Conservation (phyloP, 2,113 vertebrate species). For the Eira barbara region DNA sequence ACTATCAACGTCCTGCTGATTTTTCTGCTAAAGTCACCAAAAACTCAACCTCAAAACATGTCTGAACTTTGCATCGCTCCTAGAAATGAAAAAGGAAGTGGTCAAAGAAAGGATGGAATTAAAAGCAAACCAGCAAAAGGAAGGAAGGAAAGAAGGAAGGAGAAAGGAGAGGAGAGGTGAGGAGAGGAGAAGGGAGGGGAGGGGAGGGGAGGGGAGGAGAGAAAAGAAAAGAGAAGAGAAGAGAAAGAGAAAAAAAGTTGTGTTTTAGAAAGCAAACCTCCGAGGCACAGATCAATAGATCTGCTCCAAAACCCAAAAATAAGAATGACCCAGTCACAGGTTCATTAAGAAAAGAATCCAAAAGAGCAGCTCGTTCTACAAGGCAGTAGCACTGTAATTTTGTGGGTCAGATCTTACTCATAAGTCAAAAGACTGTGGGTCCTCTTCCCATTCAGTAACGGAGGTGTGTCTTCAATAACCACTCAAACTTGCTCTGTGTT, state of each 20-base stretch:
- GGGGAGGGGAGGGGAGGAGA: no score
- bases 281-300: constrained; percentile 14
- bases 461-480: background rate
- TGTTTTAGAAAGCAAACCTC: constrained; percentile 55
- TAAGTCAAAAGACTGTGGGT: background rate
- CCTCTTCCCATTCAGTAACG: background rate
- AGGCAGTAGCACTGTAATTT: background rate
- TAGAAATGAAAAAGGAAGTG: constrained; percentile 21
- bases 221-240: no score
- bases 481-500: background rate
- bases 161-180: no score
- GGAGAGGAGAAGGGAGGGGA: no score
- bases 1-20: background rate
- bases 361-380: constrained; percentile 8
- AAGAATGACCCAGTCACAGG: constrained; percentile 31
- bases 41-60: background rate
- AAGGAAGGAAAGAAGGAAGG: background rate
- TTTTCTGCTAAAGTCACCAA: constrained; percentile 9
- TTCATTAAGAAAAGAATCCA: constrained; percentile 33
- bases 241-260: background rate
- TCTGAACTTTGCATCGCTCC: constrained; percentile 46
- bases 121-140: constrained; percentile 27
- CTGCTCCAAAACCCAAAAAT: constrained; percentile 23
- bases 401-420: background rate
- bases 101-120: constrained; percentile 55